Evolutionary conservation across 2,797 vertebrate species (phyloP).

Genomic region (Pantherophis alleghaniensis): DNA sequence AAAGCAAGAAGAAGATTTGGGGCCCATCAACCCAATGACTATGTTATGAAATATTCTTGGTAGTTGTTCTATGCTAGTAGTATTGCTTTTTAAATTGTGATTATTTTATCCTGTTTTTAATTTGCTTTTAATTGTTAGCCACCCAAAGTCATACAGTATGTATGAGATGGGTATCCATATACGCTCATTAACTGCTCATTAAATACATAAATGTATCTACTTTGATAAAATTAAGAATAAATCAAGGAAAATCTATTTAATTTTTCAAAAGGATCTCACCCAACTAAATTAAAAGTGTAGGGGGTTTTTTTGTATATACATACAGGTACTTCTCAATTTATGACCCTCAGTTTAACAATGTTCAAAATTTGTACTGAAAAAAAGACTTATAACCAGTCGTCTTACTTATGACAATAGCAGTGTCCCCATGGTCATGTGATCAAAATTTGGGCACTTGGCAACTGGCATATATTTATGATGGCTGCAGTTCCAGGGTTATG

Average conservation of each 20-base stretch:
- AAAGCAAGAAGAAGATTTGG: neutral
- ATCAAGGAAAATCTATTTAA: neutral
- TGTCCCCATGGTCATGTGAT: neutral
- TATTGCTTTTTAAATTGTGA: neutral
- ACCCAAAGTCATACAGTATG: neutral
- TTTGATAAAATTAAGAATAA: conserved; percentile 22
- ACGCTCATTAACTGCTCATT: neutral
- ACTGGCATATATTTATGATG: neutral
- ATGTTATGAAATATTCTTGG: neutral
- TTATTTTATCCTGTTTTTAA: neutral
- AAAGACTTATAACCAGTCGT: neutral
- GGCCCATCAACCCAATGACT: neutral
- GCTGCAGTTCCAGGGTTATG: neutral
- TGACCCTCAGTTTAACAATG: neutral
- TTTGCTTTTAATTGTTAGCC: neutral
- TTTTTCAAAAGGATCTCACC: neutral
- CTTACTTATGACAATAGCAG: neutral
- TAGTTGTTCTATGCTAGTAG: neutral
- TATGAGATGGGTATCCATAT: neutral
- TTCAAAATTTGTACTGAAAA: neutral
- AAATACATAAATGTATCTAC: neutral
- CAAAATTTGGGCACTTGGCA: neutral
- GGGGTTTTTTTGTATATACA: neutral
- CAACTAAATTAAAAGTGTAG: neutral
- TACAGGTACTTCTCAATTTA: neutral